Evolutionary conservation across 2,113 vertebrate species (phyloP).

Genomic region (Leptodactylus fuscus): DNA sequence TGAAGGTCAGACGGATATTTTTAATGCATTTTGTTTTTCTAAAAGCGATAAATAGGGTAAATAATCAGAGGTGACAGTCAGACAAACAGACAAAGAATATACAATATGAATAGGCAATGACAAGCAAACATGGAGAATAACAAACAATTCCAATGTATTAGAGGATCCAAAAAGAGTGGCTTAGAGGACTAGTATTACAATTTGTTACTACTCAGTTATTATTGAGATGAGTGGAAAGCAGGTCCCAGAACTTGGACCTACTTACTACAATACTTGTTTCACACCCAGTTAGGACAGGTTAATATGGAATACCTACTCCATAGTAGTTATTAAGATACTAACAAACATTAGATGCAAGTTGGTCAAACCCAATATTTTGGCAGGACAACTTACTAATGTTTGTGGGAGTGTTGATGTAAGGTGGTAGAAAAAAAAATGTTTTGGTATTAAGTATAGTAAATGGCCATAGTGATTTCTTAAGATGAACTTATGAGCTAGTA

Average conservation of each 20-base stretch:
- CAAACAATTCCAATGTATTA: not conserved
- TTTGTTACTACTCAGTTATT: not conserved
- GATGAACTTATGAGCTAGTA: too few species aligned
- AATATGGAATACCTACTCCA: too few species aligned
- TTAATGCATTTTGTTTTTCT: conserved; percentile 33
- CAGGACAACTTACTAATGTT: too few species aligned
- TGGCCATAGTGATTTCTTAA: too few species aligned
- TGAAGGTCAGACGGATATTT: conserved; percentile 30
- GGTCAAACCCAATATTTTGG: too few species aligned
- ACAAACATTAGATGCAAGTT: too few species aligned
- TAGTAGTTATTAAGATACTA: too few species aligned
- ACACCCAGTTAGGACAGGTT: not conserved
- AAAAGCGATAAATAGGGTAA: conserved; percentile 8
- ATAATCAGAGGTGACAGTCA: conserved; percentile 26
- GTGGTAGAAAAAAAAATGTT: too few species aligned
- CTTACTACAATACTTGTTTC: not conserved
- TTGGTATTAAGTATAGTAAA: too few species aligned
- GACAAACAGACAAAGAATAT: conserved; percentile 16
- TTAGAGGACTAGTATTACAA: too few species aligned
- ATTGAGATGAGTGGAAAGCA: not conserved
- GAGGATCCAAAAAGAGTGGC: not conserved
- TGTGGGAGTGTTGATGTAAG: too few species aligned
- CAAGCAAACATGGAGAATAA: not conserved
- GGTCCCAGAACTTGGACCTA: not conserved
- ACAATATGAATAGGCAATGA: not conserved